Evolutionary conservation across 2,888 invertebrate genomes (phyloP), one percentile per base, ranked within the genome.

Genomic region (Frankliniella fusca): DNA sequence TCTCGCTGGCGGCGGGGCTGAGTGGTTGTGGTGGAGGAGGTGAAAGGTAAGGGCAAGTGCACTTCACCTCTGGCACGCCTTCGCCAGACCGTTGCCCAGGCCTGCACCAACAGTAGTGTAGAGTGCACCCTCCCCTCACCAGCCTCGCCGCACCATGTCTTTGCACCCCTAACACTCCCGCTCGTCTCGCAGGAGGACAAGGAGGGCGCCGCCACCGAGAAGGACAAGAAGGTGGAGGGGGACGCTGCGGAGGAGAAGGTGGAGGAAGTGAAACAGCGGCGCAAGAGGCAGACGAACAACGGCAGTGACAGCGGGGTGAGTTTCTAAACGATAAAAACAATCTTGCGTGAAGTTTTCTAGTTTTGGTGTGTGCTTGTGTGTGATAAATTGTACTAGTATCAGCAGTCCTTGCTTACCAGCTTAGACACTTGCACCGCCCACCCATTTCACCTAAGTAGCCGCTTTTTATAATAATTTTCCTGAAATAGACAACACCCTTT

Each of bases 121-220:
- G n/a, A 12, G 5, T 15, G 38, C 83, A 2, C 82, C n/a, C n/a
- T n/a, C 82, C 80, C 82, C 81, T n/a, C 76, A 81, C 38, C 81
- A 83, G 61, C 82, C 70, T 76, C 10, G 27, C 27, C 70, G 27
- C 70, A 8, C 61, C 20, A 11, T 61, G 3, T 54, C 15, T 54
- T 38, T 38, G 38, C 38, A 38, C 38, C 38, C 38, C 38, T 38
- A 38, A 38, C 38, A 5, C 3, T 18, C 7, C 18, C 61, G 15
- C 61, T 11, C 61, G 10, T 27, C n/a, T 27, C 23, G 12, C 70
- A 88, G 50, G 88, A 89, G 81, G 86, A 89, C 80, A 90, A 93
- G 88, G 90, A 91, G 85, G 92, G 93, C 91, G 84, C 86, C 85
- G 83, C 85, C 84, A 50, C 86, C 85, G 83, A 86, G 86, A 82